Base-by-base conservation (phyloP, 2,113 vertebrate species). In the Toxostoma redivivum region DNA sequence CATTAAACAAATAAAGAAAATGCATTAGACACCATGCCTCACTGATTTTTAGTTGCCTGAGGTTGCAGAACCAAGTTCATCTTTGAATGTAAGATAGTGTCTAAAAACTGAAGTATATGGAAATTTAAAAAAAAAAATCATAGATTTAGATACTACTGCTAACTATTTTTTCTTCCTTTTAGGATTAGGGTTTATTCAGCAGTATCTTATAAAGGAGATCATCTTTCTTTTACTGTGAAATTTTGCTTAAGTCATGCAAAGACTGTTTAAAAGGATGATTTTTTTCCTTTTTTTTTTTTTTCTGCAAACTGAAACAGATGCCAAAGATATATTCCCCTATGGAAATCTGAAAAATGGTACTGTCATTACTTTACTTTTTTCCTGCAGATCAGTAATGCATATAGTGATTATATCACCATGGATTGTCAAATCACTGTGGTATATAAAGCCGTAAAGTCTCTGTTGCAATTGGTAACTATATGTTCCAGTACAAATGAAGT, bases 311-410 rank as follows among this genome's bases (percentile, higher is more conserved):
- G 60, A 94, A 93, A 88, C 37, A 96, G 93, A 95, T 92, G 80
- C 31, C 37, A 70, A 81, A 90, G 60, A 78, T 86, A 88, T 86
- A 88, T 94, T 83, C n/a, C 85, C 53, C 71, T 67, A 12, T 57
- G 88, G 90, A 96, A 96, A 94, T 83, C 53, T 81, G 72, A 94
- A 60, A 90, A 96, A 94, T 83, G 53, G 37, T 70, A 60, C n/a
- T 86, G 82, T 79, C 90, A 92, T 53, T 88, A 28, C 45, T 62
- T 86, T 67, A 44, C 66, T 58, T 92, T 87, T 64, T 83, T 56
- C 44, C 72, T 81, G 72, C 25, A 90, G 92, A 92, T 84, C 62
- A 81, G 82, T 90, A 95, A 94, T 86, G 72, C 67, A 86, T 86
- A 58, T 35, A 83, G 88, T 5, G 56, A 95, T 96, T 88, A 92